phyloP scores from a whole-genome alignment of 2,113 vertebrate species.

The Semicossyphus pulcher region DNA sequence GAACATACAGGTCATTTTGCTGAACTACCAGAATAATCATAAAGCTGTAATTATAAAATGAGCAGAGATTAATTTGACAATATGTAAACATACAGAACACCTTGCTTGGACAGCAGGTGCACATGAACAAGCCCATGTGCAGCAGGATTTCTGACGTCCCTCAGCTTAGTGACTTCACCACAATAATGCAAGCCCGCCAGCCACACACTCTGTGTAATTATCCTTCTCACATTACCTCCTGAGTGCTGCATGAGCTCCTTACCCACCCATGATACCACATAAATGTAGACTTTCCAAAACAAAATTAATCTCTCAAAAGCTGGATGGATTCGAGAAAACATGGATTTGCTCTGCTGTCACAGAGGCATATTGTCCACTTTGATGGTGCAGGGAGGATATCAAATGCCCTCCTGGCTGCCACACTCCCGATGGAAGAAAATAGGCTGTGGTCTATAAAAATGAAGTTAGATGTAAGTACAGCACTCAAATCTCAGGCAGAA shows the following conservation, averaged over 20 bases:
- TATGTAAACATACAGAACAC: not conserved
- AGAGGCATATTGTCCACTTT: constrained; percentile 93
- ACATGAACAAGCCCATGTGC: not conserved
- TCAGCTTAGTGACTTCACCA: constrained; percentile 16
- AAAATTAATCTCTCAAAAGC: constrained; percentile 88
- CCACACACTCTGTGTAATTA: constrained; percentile 62
- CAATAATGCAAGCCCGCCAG: constrained; percentile 16
- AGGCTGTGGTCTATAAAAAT: constrained; percentile 91
- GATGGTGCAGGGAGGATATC: constrained; percentile 90
- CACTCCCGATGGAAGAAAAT: constrained; percentile 91
- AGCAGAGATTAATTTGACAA: too few relatives aligned
- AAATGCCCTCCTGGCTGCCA: constrained; percentile 90
- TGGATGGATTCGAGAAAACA: constrained; percentile 87
- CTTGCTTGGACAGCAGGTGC: not conserved
- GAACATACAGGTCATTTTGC: too few relatives aligned
- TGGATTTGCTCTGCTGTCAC: constrained; percentile 80
- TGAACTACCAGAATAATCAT: too few relatives aligned
- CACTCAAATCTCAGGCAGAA: constrained; percentile 91
- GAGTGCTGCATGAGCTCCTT: constrained; percentile 60
- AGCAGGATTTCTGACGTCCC: constrained; percentile 22
- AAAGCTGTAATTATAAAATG: too few relatives aligned
- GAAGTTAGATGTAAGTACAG: constrained; percentile 93
- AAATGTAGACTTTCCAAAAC: constrained; percentile 84
- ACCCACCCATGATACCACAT: constrained; percentile 66
- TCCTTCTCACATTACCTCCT: constrained; percentile 38